Base-by-base conservation (phyloP, 2,888 invertebrate species). In the Limenitis camilla region DNA sequence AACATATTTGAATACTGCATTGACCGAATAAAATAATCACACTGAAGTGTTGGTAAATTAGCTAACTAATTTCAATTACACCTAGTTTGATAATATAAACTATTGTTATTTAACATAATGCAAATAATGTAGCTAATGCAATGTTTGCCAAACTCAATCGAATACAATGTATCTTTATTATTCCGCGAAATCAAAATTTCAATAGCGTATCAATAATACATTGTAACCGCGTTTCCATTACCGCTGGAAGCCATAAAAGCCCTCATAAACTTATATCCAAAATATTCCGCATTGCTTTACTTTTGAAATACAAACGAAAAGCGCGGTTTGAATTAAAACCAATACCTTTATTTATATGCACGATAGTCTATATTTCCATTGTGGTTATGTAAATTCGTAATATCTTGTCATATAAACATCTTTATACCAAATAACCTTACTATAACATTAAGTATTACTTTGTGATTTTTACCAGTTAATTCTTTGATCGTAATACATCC, bases 271-370 rank as follows among this genome's bases (percentile, higher is more conserved):
- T 40, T 40, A 40, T 40, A 10, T 35, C 48, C 38, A 11, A 42
- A 47, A 42, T 47, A 47, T 19, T 39, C 27, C 43, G 35, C 28
- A 47, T 39, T 38, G 32, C 38, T 19, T 41, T 52, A 47, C 31
- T 47, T 47, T 47, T 31, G 31, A 39, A 45, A 45, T 52, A 41
- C 52, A 52, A 52, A 28, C 11, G 40, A 11, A 38, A 52, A 36
- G 42, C 44, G 29, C 35, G 33, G 8, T 46, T 29, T 11, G 27
- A 52, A 52, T 31, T 11, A 30, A 31, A 31, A 19, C 30, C 42
- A 19, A 6, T 10, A n/a, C 10, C 5, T 36, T 10, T 10, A 10
- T 10, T 36, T 36, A 10, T 36, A n/a, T n/a, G n/a, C n/a, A n/a
- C n/a, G n/a, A n/a, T n/a, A n/a, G n/a, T n/a, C 5, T 9, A 35